Base-by-base conservation (phyloP, 2,888 invertebrate genomes). In the Pharmacophagus antenor region DNA sequence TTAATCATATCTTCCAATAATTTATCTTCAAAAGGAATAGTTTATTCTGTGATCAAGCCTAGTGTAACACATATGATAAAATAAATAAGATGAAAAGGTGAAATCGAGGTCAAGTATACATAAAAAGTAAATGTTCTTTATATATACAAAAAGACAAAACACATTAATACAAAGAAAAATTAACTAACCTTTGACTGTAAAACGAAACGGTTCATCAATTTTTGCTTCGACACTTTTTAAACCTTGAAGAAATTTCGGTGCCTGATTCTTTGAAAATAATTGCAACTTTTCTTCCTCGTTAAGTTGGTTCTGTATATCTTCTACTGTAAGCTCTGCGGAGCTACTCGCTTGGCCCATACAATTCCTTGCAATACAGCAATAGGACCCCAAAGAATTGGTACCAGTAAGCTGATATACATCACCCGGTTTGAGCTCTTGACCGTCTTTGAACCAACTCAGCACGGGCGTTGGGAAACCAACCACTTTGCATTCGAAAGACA, bases 401-500 rank as follows among this genome's bases (percentile, higher is more conserved):
- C 97, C 97, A 0, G 97, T 97, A 17, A 97, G 88, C 77, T 97
- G 97, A 82, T 97, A 97, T 6, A 97, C 97, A 80, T 97, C 97
- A 8, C 97, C 97, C 0, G 97, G 97, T 76, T 96, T 96, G 46
- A 98, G 85, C 77, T 97, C 97, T 76, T 97, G 95, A 0, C 97
- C 97, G 78, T 98, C 98, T 84, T 97, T 98, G 82, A 96, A 97
- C 97, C 97, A 97, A 73, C 95, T 94, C 0, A 97, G 88, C 53
- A 95, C 88, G 0, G 97, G 97, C 0, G 97, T 97, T 0, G 97
- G 97, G 69, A 96, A 97, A 0, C 97, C 97, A 2, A 97, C 97
- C 0, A 97, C 97, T 82, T 97, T 97, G 78, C 97, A 97, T 77
- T 97, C 97, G 76, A 97, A 97, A 0, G 97, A 97, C 0, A 97